Conservation (phyloP, 2,113 vertebrate genomes). For the Capreolus pygargus region DNA sequence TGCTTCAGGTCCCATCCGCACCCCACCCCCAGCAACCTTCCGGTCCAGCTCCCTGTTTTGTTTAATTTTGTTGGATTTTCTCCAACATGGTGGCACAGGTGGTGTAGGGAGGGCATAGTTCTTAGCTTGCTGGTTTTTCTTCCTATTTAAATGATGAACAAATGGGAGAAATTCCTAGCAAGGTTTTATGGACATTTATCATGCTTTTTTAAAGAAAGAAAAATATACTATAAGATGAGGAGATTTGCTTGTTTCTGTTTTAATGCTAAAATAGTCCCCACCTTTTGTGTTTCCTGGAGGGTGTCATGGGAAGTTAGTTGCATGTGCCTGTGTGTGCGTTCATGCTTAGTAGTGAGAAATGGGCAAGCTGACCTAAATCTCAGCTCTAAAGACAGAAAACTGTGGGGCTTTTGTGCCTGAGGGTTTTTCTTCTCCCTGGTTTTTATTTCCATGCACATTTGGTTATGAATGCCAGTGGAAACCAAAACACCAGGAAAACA, state of each 20-base stretch:
- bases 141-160: neutral
- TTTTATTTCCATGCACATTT: slow-evolving; percentile 69
- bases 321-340: accelerated
- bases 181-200: neutral
- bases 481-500: slow-evolving; percentile 71
- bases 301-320: neutral
- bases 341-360: slow-evolving; percentile 19
- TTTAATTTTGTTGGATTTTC: neutral
- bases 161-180: neutral
- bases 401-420: slow-evolving; percentile 64
- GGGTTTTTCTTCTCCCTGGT: slow-evolving; percentile 14
- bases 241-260: slow-evolving; percentile 23
- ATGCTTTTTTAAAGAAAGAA: neutral
- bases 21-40: neutral
- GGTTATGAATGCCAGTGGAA: slow-evolving; percentile 68
- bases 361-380: slow-evolving; percentile 59
- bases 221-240: neutral
- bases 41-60: neutral
- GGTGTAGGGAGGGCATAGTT: neutral
- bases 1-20: neutral
- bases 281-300: neutral
- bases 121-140: neutral
- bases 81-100: neutral
- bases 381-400: slow-evolving; percentile 55
- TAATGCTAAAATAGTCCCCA: neutral